Evolutionary conservation across 1,140 invertebrate genomes (phyloP).

Genomic region (Sycobia sp.): DNA sequence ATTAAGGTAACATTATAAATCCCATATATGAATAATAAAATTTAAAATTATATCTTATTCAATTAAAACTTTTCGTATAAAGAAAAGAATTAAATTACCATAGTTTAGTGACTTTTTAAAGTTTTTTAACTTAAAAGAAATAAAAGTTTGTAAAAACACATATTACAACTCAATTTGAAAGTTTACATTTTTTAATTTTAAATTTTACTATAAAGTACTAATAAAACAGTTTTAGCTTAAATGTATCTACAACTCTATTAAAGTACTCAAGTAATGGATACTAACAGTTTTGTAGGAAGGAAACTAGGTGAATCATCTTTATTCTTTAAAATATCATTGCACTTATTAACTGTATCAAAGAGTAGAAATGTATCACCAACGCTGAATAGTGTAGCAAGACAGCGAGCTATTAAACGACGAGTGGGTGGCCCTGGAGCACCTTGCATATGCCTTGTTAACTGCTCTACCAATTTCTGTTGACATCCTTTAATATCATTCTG

Average conservation of each 20-base stretch:
- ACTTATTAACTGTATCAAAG: constrained; percentile 97
- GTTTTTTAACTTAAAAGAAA: too few relatives aligned
- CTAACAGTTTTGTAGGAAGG: constrained; percentile 91
- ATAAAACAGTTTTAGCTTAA: too few relatives aligned
- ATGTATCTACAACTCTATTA: too few relatives aligned
- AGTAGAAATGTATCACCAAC: constrained; percentile 96
- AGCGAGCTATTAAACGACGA: constrained; percentile 87
- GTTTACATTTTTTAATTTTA: neutral
- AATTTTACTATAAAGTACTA: constrained; percentile 8
- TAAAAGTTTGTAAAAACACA: too few relatives aligned
- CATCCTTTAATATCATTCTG: constrained; percentile 95
- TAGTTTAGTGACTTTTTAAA: too few relatives aligned
- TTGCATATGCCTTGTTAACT: constrained; percentile 87
- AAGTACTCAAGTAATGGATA: constrained; percentile 47
- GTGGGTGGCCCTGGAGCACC: constrained; percentile 86
- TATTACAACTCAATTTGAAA: too few relatives aligned
- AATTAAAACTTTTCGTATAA: too few relatives aligned
- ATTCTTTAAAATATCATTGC: constrained; percentile 96
- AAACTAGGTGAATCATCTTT: constrained; percentile 97
- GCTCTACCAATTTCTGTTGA: constrained; percentile 94
- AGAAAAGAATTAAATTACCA: too few relatives aligned
- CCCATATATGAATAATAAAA: too few relatives aligned
- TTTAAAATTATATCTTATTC: too few relatives aligned
- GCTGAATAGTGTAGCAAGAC: constrained; percentile 92
- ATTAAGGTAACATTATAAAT: too few relatives aligned